These are phyloP conservation scores for Gadopsis bispinosus DNA, from an alignment of 2,797 vertebrate species.

Conservation along the genomic window DNA sequence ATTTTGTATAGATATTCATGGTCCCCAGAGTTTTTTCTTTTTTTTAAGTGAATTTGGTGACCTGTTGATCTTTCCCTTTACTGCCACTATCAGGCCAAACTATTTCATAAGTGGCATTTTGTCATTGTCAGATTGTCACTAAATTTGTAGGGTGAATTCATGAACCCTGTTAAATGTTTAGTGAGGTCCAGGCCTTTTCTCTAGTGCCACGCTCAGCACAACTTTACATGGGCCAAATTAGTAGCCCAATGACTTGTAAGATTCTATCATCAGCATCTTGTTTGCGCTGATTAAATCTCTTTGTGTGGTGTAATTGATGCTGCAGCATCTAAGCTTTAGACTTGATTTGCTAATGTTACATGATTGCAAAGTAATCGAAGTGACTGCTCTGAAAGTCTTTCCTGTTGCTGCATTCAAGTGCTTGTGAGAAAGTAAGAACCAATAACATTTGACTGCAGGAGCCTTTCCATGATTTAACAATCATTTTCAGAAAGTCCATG, in stretches of 20 bases:
- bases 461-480: background rate
- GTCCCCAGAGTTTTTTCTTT: background rate
- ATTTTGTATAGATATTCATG: background rate
- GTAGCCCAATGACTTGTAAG: background rate
- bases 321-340: background rate
- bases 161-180: no score
- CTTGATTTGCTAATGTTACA: background rate
- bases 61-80: background rate
- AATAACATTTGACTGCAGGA: background rate
- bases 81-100: background rate
- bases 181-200: background rate
- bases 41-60: background rate
- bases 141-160: background rate
- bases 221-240: background rate
- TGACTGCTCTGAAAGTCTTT: background rate
- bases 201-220: background rate
- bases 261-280: background rate
- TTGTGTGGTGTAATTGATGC: background rate
- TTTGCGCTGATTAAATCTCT: conserved; percentile 7
- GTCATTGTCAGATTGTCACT: background rate
- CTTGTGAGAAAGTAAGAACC: background rate
- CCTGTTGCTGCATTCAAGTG: background rate
- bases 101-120: background rate
- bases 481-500: background rate
- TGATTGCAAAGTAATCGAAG: background rate